Evolutionary conservation across 2,797 vertebrate genomes (phyloP), one percentile per base, ranked within the genome.

Genomic region (Sphenopsis melanotis): DNA sequence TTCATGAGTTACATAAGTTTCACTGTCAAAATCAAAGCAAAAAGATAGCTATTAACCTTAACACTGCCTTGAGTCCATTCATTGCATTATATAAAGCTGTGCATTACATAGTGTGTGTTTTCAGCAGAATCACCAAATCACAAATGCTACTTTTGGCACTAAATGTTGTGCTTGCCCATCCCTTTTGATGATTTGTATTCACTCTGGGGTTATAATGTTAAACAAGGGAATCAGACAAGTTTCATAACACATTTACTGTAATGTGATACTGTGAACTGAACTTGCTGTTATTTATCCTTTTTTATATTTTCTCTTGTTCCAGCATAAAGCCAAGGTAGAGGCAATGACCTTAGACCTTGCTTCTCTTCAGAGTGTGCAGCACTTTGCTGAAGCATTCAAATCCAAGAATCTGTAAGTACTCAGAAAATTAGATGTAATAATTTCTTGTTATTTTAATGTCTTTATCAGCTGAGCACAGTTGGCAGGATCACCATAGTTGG

Each of bases 281-380:
- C 95, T 96, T 96, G 95, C 97, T 96, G 94, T 97, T 98, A 95
- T 97, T 98, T 98, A 97, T 98, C 88, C 97, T 97, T 95, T 94
- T 92, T 76, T 86, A 85, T 95, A 29, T 97, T 97, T 97, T 97
- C 93, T 97, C 90, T 97, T 93, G 27, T 97, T 98, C 90, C 97
- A 99, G 99, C 98, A 99, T 96, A 99, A 99, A 98, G 99, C 99
- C 83, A 98, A 98, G 96, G 98, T 99, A 44, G 99, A 99, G 97
- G 98, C 98, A 94, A 99, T 99, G 98, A 98, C 98, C 98, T 98
- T 99, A 93, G 99, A 99, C 98, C 98, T 99, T 76, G 98, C 98
- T 79, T 98, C 98, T 77, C 98, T 99, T 91, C 98, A 97, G 92
- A 99, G 99, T 17, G 98, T 99, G 96, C 98, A 98, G 89, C 98